Evolutionary conservation across 2,888 invertebrate genomes (phyloP).

Genomic region (Phalera bucephala): DNA sequence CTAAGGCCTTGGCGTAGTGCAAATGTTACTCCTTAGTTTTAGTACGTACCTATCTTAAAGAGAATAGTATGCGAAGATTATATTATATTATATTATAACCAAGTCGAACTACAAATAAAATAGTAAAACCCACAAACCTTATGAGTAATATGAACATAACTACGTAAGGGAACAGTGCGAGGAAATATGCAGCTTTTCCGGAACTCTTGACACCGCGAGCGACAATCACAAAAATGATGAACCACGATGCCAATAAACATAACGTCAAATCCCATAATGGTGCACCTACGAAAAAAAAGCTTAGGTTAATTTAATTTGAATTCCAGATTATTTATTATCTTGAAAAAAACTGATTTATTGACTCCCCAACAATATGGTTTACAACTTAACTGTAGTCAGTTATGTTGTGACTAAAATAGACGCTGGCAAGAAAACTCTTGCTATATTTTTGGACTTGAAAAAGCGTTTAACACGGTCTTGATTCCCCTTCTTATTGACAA

Average conservation of each 20-base stretch:
- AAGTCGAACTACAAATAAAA: not conserved
- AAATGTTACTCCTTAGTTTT: no score
- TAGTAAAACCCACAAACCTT: slow-evolving; percentile 45
- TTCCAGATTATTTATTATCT: no score
- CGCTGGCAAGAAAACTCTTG: not conserved
- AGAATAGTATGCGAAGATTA: no score
- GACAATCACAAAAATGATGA: slow-evolving; percentile 86
- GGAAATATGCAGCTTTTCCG: slow-evolving; percentile 93
- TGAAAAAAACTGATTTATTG: no score
- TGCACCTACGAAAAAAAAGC: slow-evolving; percentile 66
- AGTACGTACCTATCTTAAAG: no score
- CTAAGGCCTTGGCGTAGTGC: no score
- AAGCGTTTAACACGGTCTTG: no score
- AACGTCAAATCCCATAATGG: slow-evolving; percentile 88
- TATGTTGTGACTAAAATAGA: not conserved
- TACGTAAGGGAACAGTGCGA: slow-evolving; percentile 92
- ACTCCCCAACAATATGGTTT: no score
- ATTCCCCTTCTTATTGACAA: not conserved
- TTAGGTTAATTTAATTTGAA: no score
- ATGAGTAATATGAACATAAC: slow-evolving; percentile 89
- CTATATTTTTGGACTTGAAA: no score
- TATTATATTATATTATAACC: no score
- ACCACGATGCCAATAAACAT: slow-evolving; percentile 87
- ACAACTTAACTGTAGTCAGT: no score
- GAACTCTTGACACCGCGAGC: slow-evolving; percentile 89